Conservation (phyloP, 2,797 vertebrate genomes). For the Phataginus tetradactyla region DNA sequence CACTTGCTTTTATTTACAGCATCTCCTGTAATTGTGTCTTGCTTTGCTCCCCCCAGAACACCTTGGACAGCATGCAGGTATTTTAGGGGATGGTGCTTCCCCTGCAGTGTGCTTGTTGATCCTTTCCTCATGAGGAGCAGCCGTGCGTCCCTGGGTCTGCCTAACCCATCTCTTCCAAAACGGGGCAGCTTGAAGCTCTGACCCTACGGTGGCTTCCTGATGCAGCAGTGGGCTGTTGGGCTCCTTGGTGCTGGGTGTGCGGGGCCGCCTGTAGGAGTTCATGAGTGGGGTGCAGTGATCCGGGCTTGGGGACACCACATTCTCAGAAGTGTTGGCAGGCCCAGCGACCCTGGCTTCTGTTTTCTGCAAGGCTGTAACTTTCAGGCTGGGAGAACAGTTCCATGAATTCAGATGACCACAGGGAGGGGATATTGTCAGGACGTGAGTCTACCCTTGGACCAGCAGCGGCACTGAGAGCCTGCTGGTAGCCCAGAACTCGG, state of each 20-base stretch:
- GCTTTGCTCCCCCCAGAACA: constrained; percentile 92
- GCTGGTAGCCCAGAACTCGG: background rate
- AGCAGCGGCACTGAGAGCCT: rapidly evolving
- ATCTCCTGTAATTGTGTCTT: constrained; percentile 90
- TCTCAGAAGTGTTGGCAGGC: constrained; percentile 36
- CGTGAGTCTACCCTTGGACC: background rate
- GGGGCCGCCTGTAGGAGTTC: background rate
- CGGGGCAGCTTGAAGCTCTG: background rate
- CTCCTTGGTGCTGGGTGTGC: rapidly evolving
- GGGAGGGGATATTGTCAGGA: rapidly evolving
- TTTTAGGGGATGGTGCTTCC: constrained; percentile 87
- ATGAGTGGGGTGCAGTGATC: background rate
- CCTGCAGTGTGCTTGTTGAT: background rate
- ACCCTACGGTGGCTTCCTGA: background rate
- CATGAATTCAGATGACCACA: constrained; percentile 69
- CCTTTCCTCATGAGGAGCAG: constrained; percentile 42
- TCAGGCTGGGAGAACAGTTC: constrained; percentile 21
- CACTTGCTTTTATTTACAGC: constrained; percentile 81
- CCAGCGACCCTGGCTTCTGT: constrained; percentile 58
- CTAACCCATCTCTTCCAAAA: background rate
- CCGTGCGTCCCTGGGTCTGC: constrained; percentile 65
- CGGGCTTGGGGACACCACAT: rapidly evolving
- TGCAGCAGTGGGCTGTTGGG: rapidly evolving
- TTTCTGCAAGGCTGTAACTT: background rate
- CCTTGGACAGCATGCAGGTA: constrained; percentile 99